Conservation (phyloP, 2,888 invertebrate species). For the Drymonia ruficornis region DNA sequence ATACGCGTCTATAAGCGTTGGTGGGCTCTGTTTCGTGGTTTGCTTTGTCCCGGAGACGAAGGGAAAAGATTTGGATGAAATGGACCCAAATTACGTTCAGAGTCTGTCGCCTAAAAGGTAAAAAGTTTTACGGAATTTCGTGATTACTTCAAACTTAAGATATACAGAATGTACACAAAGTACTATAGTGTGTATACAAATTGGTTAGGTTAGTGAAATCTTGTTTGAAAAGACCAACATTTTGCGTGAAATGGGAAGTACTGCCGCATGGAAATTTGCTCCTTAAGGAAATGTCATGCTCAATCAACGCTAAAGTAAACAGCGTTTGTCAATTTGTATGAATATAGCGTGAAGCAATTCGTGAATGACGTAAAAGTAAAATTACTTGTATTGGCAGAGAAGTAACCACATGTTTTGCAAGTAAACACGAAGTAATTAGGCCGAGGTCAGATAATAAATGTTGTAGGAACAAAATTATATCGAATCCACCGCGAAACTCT, state of each 20-base stretch:
- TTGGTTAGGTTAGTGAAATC: too few relatives aligned
- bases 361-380: constrained; percentile 27
- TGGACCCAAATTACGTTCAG: constrained; percentile 89
- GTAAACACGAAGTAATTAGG: constrained; percentile 32
- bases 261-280: too few relatives aligned
- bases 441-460: not conserved
- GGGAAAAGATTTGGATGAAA: constrained; percentile 95
- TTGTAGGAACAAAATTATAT: constrained; percentile 53
- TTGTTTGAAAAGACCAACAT: too few relatives aligned
- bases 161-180: constrained; percentile 23
- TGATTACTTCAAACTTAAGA: constrained; percentile 31
- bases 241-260: too few relatives aligned
- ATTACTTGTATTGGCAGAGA: constrained; percentile 3
- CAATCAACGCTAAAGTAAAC: too few relatives aligned
- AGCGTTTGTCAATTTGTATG: too few relatives aligned
- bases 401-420: constrained; percentile 27
- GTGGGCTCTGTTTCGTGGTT: constrained; percentile 93
- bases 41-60: constrained; percentile 96
- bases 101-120: constrained; percentile 78
- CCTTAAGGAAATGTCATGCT: too few relatives aligned
- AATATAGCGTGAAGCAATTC: too few relatives aligned
- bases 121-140: constrained; percentile 29
- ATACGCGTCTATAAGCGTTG: constrained; percentile 92
- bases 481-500: constrained; percentile 76
- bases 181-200: too few relatives aligned